These are phyloP conservation scores for Cephus sareptanus DNA, from an alignment of 2,888 invertebrate species.

Conservation along the genomic window DNA sequence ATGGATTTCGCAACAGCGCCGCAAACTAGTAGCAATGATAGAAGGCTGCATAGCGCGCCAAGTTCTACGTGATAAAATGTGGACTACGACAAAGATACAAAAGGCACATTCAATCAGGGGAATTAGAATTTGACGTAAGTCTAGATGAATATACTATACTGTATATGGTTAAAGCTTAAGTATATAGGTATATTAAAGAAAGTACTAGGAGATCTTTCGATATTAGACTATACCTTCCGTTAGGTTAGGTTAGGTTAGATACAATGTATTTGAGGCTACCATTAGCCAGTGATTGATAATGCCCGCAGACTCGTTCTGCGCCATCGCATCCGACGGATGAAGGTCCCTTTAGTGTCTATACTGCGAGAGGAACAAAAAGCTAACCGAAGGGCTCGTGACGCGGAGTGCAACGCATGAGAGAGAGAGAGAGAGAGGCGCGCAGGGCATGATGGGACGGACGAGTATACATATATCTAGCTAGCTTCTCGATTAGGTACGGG, in stretches of 20 bases:
- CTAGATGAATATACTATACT: too few relatives aligned
- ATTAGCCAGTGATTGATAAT: conserved; percentile 59
- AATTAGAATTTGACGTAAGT: background rate
- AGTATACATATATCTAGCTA: background rate
- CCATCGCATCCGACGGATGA: conserved; percentile 49
- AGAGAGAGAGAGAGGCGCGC: conserved; percentile 7
- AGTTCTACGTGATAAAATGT: background rate
- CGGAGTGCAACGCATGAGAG: background rate
- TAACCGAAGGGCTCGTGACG: background rate
- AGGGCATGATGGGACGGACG: conserved; percentile 16
- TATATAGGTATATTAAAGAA: background rate
- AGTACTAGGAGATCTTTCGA: background rate
- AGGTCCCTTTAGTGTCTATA: conserved; percentile 34
- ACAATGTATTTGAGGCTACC: conserved; percentile 53
- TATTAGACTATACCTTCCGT: background rate
- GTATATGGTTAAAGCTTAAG: too few relatives aligned
- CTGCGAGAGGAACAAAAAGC: background rate
- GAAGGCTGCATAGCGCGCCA: background rate
- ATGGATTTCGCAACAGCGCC: background rate
- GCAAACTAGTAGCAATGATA: background rate
- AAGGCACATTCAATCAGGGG: background rate
- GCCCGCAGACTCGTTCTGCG: conserved; percentile 53
- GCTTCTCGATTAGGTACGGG: background rate
- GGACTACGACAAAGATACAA: background rate
- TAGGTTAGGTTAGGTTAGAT: conserved; percentile 23